Evolutionary conservation across 2,113 vertebrate genomes (phyloP), one percentile per base, ranked within the genome.

Genomic region (Oreochromis tanganicae): DNA sequence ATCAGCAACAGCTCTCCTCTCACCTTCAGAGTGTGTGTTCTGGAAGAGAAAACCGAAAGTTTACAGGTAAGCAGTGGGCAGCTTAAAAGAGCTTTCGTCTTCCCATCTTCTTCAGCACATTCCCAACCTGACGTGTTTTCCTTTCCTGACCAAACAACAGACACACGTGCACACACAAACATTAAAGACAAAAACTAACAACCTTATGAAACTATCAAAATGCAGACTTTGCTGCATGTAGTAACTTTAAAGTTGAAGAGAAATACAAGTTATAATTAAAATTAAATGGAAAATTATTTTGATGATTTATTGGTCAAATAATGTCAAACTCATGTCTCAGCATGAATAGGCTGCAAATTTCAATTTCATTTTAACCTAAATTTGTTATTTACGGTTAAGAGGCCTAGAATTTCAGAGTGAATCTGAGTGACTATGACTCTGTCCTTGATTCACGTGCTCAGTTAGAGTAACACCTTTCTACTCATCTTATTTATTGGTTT

Each of bases 81-180:
- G 14, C 54, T 63, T 5, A 89, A 59, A 1, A 52, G 38, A 80
- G 66, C 21, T 68, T 80, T 90, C 1, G 10, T 68, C 79, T 83
- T 85, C 38, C 41, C 34, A n/a, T 85, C 80, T 10, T 93, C 92
- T 48, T 87, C 90, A 32, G 78, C 66, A 88, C 48, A 27, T 78
- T 89, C 81, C 92, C 92, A 91, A 1, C 87, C 90, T 0, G n/a
- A 29, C 43, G 34, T 27, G 83, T 93, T 93, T 36, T 91, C 92
- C n/a, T 87, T 84, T 29, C 81, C 92, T 93, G 13, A 29, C 16
- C 46, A 54, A 10, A 71, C 14, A 21, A 59, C 12, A 36, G 9
- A 27, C 41, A 59, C 1, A 10, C 21, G 36, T 24, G 7, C 17
- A 32, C 14, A 61, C 27, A 32, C 57, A 61, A 11, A 66, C 19